Evolutionary conservation across 2,797 vertebrate species (phyloP).

Genomic region (Coranthus polyacanthus): DNA sequence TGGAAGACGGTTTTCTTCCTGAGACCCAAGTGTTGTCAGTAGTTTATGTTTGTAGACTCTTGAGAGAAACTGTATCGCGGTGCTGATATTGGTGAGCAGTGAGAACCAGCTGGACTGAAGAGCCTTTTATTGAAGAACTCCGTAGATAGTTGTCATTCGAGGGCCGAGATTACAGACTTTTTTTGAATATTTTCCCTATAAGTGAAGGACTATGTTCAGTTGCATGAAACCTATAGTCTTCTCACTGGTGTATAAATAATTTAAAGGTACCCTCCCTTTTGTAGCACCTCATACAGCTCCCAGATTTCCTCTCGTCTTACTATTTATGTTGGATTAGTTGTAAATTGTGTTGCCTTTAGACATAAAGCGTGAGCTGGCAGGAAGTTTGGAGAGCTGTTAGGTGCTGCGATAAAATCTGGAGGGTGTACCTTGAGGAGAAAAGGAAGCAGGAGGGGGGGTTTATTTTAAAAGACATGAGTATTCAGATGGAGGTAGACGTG

Average conservation of each 20-base stretch:
- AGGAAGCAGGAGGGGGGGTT: slow-evolving; percentile 9
- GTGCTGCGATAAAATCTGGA: slow-evolving; percentile 14
- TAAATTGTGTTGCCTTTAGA: slow-evolving; percentile 15
- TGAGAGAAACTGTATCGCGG: slow-evolving; percentile 47
- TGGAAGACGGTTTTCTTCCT: slow-evolving; percentile 35
- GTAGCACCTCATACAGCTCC: neutral
- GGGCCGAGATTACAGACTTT: slow-evolving; percentile 37
- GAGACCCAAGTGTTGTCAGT: slow-evolving; percentile 47
- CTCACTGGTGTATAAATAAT: slow-evolving; percentile 36
- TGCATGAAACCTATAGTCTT: slow-evolving; percentile 36
- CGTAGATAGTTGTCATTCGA: slow-evolving; percentile 30
- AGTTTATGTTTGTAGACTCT: slow-evolving; percentile 26
- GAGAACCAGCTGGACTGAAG: slow-evolving; percentile 84
- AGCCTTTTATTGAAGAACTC: slow-evolving; percentile 66
- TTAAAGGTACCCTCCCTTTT: slow-evolving; percentile 17
- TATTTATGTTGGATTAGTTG: slow-evolving; percentile 31
- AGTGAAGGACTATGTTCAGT: slow-evolving; percentile 33
- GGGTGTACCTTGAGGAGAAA: slow-evolving; percentile 13
- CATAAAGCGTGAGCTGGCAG: slow-evolving; percentile 25
- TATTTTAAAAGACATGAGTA: slow-evolving; percentile 37
- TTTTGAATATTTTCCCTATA: slow-evolving; percentile 35
- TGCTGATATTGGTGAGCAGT: slow-evolving; percentile 63
- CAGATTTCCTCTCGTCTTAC: slow-evolving; percentile 27
- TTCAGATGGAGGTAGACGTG: slow-evolving; percentile 26
- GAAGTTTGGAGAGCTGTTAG: slow-evolving; percentile 3